phyloP scores from a whole-genome alignment of 2,888 invertebrate species.

The Fabriciana adippe region DNA sequence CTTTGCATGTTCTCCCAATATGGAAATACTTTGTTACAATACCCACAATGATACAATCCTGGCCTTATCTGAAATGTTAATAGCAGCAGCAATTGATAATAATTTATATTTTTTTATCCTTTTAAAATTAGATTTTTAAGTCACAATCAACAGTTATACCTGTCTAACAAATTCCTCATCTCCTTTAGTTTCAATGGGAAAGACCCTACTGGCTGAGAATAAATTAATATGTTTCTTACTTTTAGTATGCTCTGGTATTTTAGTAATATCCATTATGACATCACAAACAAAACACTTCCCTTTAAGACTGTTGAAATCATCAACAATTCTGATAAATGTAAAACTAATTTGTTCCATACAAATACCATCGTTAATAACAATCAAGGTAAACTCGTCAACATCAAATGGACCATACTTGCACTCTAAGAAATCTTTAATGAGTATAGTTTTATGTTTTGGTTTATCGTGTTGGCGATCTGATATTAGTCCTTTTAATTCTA shows the following conservation, averaged over 20 bases:
- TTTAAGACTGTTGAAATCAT: conserved; percentile 42
- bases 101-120: not conserved
- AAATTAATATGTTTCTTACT: conserved; percentile 49
- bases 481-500: conserved; percentile 50
- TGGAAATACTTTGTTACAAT: conserved; percentile 55
- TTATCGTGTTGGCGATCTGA: conserved; percentile 41
- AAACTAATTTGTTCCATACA: conserved; percentile 47
- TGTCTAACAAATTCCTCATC: conserved; percentile 55
- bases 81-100: not conserved
- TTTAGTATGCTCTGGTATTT: conserved; percentile 50
- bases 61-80: conserved; percentile 53
- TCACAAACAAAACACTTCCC: conserved; percentile 58
- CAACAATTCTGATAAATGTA: conserved; percentile 45
- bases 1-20: conserved; percentile 48
- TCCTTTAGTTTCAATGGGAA: conserved; percentile 37
- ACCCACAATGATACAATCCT: conserved; percentile 60
- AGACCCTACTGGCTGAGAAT: conserved; percentile 46
- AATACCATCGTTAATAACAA: conserved; percentile 45
- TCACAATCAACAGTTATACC: conserved; percentile 46
- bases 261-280: conserved; percentile 39
- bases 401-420: conserved; percentile 30
- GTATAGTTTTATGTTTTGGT: conserved; percentile 34
- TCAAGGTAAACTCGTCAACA: conserved; percentile 40
- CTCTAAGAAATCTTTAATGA: conserved; percentile 38
- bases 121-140: not conserved